Evolutionary conservation across 2,113 vertebrate genomes (phyloP).

Genomic region (Stegastes partitus): DNA sequence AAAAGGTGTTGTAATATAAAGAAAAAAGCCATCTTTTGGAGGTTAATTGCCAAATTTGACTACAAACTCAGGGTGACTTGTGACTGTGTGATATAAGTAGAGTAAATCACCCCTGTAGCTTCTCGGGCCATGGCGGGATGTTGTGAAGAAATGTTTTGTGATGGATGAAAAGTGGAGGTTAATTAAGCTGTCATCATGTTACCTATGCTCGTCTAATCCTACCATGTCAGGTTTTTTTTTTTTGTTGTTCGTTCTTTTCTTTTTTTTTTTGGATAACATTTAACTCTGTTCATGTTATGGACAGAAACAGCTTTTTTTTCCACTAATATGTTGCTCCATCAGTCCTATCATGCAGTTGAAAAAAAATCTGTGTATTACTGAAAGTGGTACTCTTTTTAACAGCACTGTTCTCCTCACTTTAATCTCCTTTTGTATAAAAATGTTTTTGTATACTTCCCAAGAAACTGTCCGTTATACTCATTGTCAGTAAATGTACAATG

Average conservation of each 20-base stretch:
- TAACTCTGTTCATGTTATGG: slow-evolving; percentile 35
- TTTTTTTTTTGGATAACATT: neutral
- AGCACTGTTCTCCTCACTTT: slow-evolving; percentile 71
- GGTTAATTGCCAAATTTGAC: slow-evolving; percentile 95
- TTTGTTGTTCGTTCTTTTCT: slow-evolving; percentile 26
- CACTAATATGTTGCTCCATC: slow-evolving; percentile 80
- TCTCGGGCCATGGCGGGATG: slow-evolving; percentile 49
- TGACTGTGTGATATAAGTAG: slow-evolving; percentile 70
- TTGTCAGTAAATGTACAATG: slow-evolving; percentile 63
- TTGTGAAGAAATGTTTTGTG: slow-evolving; percentile 55
- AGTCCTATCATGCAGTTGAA: slow-evolving; percentile 36
- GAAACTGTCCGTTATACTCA: slow-evolving; percentile 65
- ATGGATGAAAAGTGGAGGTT: slow-evolving; percentile 76
- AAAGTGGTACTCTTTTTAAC: slow-evolving; percentile 64
- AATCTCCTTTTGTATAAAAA: slow-evolving; percentile 74
- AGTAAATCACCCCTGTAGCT: slow-evolving; percentile 56
- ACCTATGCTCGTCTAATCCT: slow-evolving; percentile 54
- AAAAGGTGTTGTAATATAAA: slow-evolving; percentile 67
- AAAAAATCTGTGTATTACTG: slow-evolving; percentile 47
- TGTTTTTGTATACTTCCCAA: slow-evolving; percentile 73
- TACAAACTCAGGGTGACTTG: slow-evolving; percentile 87
- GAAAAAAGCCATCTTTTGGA: slow-evolving; percentile 92
- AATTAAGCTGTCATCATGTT: slow-evolving; percentile 72
- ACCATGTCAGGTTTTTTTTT: slow-evolving; percentile 41
- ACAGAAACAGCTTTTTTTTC: slow-evolving; percentile 83